Base-by-base conservation (phyloP, 2,113 vertebrate genomes). In the Aspidoscelis tigris region DNA sequence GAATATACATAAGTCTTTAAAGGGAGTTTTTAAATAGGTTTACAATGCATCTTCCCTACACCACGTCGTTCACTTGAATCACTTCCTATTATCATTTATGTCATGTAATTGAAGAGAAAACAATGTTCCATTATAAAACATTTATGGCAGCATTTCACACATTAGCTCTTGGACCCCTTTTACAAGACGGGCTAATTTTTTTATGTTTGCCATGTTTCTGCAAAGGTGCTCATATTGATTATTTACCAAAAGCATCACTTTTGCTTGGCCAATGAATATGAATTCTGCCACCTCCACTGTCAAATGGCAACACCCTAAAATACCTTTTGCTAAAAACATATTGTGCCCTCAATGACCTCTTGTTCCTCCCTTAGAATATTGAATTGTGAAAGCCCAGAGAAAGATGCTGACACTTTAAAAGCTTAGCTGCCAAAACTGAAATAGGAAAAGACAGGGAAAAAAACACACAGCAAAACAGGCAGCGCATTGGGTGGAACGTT, bases 341-440 rank as follows among this genome's bases (percentile, higher is more conserved):
- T 70, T 82, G 9, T 80, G 93, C 89, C 78, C 90, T 78, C 88
- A 70, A 33, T 65, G 88, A 92, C 84, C 89, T 86, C 78, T 81
- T 47, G 43, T 76, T 87, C 10, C 83, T 47, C 92, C 82, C 80
- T 87, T 78, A 90, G 82, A 90, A 89, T 88, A 83, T 84, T 87
- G 69, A 86, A 50, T 80, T 90, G 76, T 70, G 75, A 24, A 26
- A 91, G 82, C 87, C 87, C 66, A 84, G 75, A 86, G 61, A 90
- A 93, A 92, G 82, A 88, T 89, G 88, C 90, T 93, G 91, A 91
- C 82, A 53, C 72, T 50, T 92, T 72, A 88, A 88, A 90, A 85
- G 87, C 78, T 81, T 89, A 73, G 73, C 77, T 76, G 82, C 74
- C 55, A 88, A 68, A 90, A 90, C 41, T 24, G 71, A 89, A 87